phyloP scores from a whole-genome alignment of 2,888 invertebrate genomes.

The Philaethria dido region DNA sequence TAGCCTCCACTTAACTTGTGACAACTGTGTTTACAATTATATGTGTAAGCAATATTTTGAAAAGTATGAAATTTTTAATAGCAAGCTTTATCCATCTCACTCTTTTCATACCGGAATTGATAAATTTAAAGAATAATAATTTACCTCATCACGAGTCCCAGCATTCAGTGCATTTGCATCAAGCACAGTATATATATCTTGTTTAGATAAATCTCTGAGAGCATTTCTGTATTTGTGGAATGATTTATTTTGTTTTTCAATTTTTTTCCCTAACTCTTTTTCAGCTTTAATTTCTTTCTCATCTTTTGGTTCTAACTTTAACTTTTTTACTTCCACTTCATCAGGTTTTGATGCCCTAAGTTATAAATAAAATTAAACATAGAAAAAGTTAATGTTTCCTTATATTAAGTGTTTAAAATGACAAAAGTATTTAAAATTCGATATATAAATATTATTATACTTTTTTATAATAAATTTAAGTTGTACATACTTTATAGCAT shows the following conservation, averaged over 20 bases:
- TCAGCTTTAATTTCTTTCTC: slow-evolving; percentile 77
- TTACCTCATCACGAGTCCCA: slow-evolving; percentile 86
- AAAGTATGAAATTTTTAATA: too few species aligned
- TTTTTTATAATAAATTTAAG: too few species aligned
- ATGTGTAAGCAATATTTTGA: too few species aligned
- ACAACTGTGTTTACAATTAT: too few species aligned
- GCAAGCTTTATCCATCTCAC: too few species aligned
- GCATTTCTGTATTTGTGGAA: slow-evolving; percentile 67
- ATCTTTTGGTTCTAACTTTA: slow-evolving; percentile 86
- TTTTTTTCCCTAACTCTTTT: slow-evolving; percentile 81
- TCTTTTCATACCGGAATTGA: too few species aligned
- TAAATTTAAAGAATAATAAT: too few species aligned
- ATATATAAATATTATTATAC: too few species aligned
- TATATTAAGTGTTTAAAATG: too few species aligned
- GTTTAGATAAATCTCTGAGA: slow-evolving; percentile 81
- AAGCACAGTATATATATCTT: slow-evolving; percentile 86
- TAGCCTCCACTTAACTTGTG: too few species aligned
- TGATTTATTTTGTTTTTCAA: slow-evolving; percentile 89
- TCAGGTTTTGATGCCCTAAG: slow-evolving; percentile 67
- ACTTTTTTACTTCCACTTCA: slow-evolving; percentile 87
- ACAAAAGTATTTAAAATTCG: too few species aligned
- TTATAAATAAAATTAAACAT: background rate
- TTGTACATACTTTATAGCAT: slow-evolving; percentile 85
- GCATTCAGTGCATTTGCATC: slow-evolving; percentile 88
- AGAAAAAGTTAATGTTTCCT: too few species aligned